phyloP scores from a whole-genome alignment of 2,113 vertebrate genomes.

The Rallus limicola region DNA sequence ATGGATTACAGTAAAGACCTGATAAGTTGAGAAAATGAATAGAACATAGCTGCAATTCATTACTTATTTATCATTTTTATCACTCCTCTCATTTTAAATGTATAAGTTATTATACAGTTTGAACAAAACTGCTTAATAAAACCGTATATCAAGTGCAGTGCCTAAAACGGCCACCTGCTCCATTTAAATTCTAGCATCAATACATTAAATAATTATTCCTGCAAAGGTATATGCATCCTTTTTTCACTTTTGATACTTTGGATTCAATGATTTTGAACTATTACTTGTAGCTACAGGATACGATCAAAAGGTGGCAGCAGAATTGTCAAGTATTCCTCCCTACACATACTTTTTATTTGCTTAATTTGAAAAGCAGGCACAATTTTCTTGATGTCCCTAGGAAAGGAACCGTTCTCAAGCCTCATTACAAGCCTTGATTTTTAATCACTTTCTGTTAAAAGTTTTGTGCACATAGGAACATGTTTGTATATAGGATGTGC shows the following conservation, averaged over 20 bases:
- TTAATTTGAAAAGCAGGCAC: neutral
- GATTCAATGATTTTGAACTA: neutral
- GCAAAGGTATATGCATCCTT: neutral
- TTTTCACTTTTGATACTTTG: neutral
- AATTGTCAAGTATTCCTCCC: neutral
- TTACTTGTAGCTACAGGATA: constrained; percentile 28
- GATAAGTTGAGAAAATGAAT: neutral
- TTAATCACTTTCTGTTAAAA: neutral
- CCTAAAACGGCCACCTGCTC: neutral
- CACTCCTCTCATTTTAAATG: constrained; percentile 27
- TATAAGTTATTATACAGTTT: constrained; percentile 6
- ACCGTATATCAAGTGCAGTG: neutral
- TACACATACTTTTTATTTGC: neutral
- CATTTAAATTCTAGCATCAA: neutral
- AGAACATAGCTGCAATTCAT: constrained; percentile 14
- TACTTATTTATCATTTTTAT: constrained; percentile 51
- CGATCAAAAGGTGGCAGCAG: constrained; percentile 50
- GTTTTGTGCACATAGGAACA: neutral
- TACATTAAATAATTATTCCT: constrained; percentile 2
- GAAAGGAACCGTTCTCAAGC: neutral
- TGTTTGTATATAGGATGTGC: neutral
- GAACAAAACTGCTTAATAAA: constrained; percentile 30
- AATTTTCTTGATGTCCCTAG: neutral
- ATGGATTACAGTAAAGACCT: neutral
- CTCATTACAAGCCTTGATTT: neutral